Evolutionary conservation across 1,140 invertebrate genomes (phyloP).

Genomic region (Nymphalis io): DNA sequence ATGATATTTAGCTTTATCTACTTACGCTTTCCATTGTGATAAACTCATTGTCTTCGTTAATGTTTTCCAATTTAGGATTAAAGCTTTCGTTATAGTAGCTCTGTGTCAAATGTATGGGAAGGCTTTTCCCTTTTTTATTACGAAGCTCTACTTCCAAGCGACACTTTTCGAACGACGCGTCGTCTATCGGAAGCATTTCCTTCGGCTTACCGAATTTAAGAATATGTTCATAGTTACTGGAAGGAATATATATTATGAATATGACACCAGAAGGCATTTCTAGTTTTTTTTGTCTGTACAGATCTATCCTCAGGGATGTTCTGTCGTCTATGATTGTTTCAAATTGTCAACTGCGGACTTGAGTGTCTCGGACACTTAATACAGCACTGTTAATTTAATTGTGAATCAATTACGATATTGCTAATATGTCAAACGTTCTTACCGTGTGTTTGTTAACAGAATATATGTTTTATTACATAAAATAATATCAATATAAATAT

Average conservation of each 20-base stretch:
- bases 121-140: slow-evolving; percentile 62
- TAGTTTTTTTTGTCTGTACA: slow-evolving; percentile 3
- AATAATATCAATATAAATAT: too few relatives aligned
- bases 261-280: slow-evolving; percentile 65
- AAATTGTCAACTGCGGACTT: slow-evolving; percentile 10
- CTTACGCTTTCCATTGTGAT: slow-evolving; percentile 74
- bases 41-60: slow-evolving; percentile 58
- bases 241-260: slow-evolving; percentile 67
- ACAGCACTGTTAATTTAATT: slow-evolving; percentile 47
- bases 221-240: slow-evolving; percentile 66
- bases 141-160: slow-evolving; percentile 61
- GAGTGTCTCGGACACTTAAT: slow-evolving; percentile 37
- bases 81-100: slow-evolving; percentile 63
- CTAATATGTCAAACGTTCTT: slow-evolving; percentile 32
- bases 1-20: slow-evolving; percentile 25
- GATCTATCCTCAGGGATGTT: neutral
- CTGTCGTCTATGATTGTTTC: neutral
- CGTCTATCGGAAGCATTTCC: slow-evolving; percentile 51
- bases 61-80: slow-evolving; percentile 56
- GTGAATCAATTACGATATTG: slow-evolving; percentile 33
- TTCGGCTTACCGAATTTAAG: slow-evolving; percentile 66
- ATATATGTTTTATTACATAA: neutral
- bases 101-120: slow-evolving; percentile 68
- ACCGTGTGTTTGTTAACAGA: slow-evolving; percentile 3
- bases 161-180: slow-evolving; percentile 42